Conservation (phyloP, 2,797 vertebrate genomes). For the Zenarchopterus dispar region DNA sequence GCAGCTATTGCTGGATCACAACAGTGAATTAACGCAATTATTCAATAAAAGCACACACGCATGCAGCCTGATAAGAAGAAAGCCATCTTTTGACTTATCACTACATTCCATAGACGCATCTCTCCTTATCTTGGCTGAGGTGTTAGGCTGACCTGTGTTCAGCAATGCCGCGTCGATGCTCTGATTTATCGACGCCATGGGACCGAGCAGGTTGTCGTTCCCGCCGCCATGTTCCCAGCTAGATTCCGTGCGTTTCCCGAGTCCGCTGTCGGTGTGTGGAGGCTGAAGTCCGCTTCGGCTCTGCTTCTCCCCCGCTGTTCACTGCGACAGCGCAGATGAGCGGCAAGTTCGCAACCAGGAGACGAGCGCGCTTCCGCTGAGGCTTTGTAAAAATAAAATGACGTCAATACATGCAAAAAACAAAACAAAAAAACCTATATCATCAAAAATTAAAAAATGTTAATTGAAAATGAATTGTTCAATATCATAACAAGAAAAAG, state of each 20-base stretch:
- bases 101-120: neutral
- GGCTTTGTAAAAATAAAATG: slow-evolving; percentile 32
- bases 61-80: neutral
- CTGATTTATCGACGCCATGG: slow-evolving; percentile 10
- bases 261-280: slow-evolving; percentile 28
- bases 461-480: no score
- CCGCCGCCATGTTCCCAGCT: slow-evolving; percentile 50
- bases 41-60: no score
- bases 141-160: slow-evolving; percentile 31
- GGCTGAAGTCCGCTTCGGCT: neutral
- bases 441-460: no score
- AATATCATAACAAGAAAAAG: no score
- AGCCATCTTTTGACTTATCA: neutral
- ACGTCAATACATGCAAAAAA: neutral
- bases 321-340: slow-evolving; percentile 9
- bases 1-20: no score
- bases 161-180: slow-evolving; percentile 37
- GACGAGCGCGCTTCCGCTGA: fast-evolving
- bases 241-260: slow-evolving; percentile 24
- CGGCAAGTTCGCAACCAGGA: fast-evolving
- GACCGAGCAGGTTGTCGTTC: slow-evolving; percentile 13
- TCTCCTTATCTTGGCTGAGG: neutral
- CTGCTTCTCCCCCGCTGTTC: neutral
- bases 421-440: no score
- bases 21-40: no score